These are phyloP conservation scores for Hippocampus abdominalis DNA, from an alignment of 2,113 vertebrate species.

Conservation along the genomic window DNA sequence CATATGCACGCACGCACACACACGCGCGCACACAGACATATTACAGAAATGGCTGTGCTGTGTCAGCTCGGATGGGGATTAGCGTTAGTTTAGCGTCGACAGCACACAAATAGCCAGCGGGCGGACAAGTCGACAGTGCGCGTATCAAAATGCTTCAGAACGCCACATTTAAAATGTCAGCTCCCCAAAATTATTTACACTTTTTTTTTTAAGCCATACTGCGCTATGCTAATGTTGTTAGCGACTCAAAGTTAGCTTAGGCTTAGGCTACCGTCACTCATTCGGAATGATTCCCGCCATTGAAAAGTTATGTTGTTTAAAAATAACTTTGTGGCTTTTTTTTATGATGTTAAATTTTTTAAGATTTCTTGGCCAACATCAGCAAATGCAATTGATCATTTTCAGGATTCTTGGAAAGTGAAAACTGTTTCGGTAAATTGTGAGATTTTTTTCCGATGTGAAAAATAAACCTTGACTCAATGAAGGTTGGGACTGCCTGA, in stretches of 20 bases:
- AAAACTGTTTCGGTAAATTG: too few species aligned
- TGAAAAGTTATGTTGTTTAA: background rate
- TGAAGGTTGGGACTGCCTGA: too few species aligned
- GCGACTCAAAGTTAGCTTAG: background rate
- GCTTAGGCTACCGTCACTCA: background rate
- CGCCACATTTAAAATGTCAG: constrained; percentile 1
- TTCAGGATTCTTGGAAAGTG: too few species aligned
- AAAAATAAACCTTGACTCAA: too few species aligned
- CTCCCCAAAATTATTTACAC: background rate
- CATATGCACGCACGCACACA: background rate
- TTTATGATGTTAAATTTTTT: background rate
- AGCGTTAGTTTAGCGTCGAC: constrained; percentile 5
- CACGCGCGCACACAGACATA: background rate
- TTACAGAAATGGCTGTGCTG: background rate
- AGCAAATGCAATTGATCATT: too few species aligned
- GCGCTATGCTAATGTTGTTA: background rate
- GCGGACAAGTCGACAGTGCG: background rate
- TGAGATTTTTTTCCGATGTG: too few species aligned
- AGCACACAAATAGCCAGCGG: constrained; percentile 2
- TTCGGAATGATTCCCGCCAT: too few species aligned
- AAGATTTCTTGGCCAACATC: background rate
- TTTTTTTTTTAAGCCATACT: background rate
- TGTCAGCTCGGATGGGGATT: constrained; percentile 3
- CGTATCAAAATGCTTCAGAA: background rate
- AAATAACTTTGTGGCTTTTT: background rate